These are phyloP conservation scores for Sylvilagus floridanus DNA, from an alignment of 2,797 vertebrate species.

Conservation along the genomic window DNA sequence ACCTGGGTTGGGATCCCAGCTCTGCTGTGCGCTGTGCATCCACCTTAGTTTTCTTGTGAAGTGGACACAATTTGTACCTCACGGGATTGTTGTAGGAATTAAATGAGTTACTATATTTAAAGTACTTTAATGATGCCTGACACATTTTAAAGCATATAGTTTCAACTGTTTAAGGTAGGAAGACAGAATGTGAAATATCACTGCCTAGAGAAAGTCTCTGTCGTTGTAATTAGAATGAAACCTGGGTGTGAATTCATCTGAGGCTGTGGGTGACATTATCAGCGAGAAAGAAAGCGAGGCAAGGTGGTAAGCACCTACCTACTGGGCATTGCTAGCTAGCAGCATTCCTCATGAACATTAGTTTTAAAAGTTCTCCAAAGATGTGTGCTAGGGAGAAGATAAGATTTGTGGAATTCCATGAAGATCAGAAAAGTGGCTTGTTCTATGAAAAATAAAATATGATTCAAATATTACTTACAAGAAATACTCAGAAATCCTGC, in stretches of 20 bases:
- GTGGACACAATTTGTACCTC: not conserved
- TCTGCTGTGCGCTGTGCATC: not conserved
- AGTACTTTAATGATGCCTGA: not conserved
- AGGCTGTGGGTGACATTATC: conserved; percentile 37
- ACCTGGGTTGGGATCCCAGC: not conserved
- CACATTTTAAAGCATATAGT: not conserved
- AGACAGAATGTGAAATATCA: conserved; percentile 29
- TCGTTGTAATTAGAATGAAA: conserved; percentile 63
- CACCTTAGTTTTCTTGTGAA: not conserved
- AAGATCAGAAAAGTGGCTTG: not conserved
- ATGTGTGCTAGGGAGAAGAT: not conserved
- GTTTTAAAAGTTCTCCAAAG: not conserved
- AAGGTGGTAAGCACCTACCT: not conserved
- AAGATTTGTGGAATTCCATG: not conserved
- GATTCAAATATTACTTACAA: not conserved
- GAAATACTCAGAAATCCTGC: conserved; percentile 25
- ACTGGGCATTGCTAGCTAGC: not conserved
- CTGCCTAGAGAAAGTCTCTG: conserved; percentile 35
- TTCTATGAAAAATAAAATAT: conserved; percentile 17
- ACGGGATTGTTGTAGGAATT: not conserved
- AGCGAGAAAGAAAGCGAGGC: not conserved
- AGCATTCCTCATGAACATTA: not conserved
- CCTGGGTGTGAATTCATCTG: not conserved
- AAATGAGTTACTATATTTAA: not conserved
- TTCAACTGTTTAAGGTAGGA: conserved; percentile 1